Evolutionary conservation across 2,888 invertebrate species (phyloP), one percentile per base, ranked within the genome.

Genomic region (Trichacis sp.): DNA sequence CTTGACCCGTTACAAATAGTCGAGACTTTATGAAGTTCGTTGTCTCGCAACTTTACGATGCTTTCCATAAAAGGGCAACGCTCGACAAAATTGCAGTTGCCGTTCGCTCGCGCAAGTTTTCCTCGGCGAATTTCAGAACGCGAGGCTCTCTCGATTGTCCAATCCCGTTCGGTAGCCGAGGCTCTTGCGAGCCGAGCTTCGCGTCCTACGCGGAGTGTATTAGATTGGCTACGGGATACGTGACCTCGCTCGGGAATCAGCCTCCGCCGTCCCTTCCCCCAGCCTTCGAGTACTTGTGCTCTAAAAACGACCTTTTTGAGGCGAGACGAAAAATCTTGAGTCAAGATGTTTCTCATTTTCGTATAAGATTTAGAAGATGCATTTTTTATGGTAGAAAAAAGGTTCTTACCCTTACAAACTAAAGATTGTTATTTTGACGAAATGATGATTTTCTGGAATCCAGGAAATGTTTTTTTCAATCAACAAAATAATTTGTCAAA

Each of bases 161-260:
- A 73, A 74, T 77, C 69, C 69, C 71, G 55, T 47, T 36, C 55
- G 4, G 53, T n/a, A 30, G 45, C 36, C 48, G 53, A 62, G 68
- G 55, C 50, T 45, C 49, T 30, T 38, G 36, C 60, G 70, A n/a
- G n/a, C n/a, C n/a, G n/a, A n/a, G n/a, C n/a, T n/a, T n/a, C n/a
- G 65, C 68, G 60, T 70, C 66, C 64, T 70, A 73, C 66, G 67
- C 69, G 54, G 71, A 78, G 77, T 77, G 73, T 83, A 83, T 82
- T 82, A 83, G 81, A 84, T 84, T 81, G 81, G 80, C 82, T 79
- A 73, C 73, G 73, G 72, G 78, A 81, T 82, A 83, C 83, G 83
- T 84, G 84, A 84, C 82, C 80, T 81, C 81, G 81, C 79, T 76
- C 68, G 73, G 76, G 75, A 83, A 82, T 84, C 82, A 84, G 81